A percentile compares a stretch with the other conserved stretches of the same genome.
Conservation (phyloP, 2,888 invertebrate species). For the Andrena hattorfiana region DNA sequence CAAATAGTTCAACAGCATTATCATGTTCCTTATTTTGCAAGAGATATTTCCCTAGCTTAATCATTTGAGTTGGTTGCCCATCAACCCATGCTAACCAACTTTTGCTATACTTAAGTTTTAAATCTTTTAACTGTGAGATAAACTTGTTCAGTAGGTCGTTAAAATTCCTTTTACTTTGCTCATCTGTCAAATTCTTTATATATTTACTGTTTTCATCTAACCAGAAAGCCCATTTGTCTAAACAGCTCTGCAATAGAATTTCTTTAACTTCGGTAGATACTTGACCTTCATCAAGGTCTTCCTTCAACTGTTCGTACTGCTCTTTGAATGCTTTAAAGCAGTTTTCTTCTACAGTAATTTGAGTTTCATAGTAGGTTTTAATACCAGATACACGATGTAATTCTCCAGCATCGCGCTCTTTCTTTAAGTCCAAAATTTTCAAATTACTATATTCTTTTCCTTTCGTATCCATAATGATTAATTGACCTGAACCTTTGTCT, state of each 20-base stretch:
- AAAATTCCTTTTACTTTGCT: neutral
- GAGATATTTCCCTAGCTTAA: constrained; percentile 61
- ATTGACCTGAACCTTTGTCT: constrained; percentile 77
- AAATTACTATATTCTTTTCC: constrained; percentile 15
- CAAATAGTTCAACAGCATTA: constrained; percentile 69
- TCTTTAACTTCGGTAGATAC: constrained; percentile 2
- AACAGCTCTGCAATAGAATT: constrained; percentile 23
- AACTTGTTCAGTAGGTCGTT: neutral
- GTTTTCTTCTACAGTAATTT: constrained; percentile 8
- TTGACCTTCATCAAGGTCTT: neutral
- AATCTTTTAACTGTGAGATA: constrained; percentile 5
- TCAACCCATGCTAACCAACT: constrained; percentile 34
- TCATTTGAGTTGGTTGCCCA: constrained; percentile 56
- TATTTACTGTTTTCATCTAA: constrained; percentile 17
- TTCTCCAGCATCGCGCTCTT: constrained; percentile 13
- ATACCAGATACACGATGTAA: constrained; percentile 10
- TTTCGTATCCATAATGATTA: constrained; percentile 57
- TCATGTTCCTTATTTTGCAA: constrained; percentile 38
- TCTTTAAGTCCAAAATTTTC: constrained; percentile 6
- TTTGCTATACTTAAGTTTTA: neutral
- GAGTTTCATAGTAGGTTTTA: constrained; percentile 14
- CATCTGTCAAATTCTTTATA: neutral
- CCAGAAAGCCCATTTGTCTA: constrained; percentile 29
- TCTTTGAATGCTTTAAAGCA: constrained; percentile 17
- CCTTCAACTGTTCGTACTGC: constrained; percentile 16